phyloP scores from a whole-genome alignment of 2,888 invertebrate genomes.

The Teleiodes luculella region DNA sequence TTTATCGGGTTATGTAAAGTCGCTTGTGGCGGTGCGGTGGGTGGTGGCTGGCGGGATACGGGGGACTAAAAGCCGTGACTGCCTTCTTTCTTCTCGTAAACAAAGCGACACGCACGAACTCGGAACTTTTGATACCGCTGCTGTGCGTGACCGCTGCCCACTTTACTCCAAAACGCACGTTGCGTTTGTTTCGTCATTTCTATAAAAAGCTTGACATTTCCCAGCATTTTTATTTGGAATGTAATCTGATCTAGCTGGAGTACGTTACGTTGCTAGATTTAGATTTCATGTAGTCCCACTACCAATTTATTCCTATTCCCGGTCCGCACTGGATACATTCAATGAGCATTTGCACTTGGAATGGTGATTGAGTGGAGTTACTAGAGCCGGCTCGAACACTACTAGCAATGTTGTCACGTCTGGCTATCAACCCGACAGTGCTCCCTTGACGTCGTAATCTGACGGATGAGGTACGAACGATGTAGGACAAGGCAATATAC shows the following conservation, averaged over 20 bases:
- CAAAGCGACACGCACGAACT: constrained; percentile 15
- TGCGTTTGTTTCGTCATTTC: not conserved
- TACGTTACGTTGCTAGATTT: not conserved
- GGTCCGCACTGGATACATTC: not conserved
- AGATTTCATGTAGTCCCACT: not conserved
- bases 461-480: not conserved
- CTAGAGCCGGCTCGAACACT: not conserved
- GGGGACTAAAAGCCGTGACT: constrained; percentile 8
- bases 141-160: constrained; percentile 4
- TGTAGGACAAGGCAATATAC: not conserved
- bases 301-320: not conserved
- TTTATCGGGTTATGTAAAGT: not conserved
- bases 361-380: constrained; percentile 3
- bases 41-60: not conserved
- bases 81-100: constrained; percentile 10
- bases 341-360: not conserved
- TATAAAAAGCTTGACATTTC: not conserved
- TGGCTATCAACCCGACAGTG: not conserved
- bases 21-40: not conserved
- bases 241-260: not conserved
- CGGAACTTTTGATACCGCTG: constrained; percentile 8
- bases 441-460: not conserved
- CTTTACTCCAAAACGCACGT: not conserved
- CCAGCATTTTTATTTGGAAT: not conserved
- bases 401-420: constrained; percentile 1